Evolutionary conservation across 2,797 vertebrate genomes (phyloP).

Genomic region (Gila robusta): DNA sequence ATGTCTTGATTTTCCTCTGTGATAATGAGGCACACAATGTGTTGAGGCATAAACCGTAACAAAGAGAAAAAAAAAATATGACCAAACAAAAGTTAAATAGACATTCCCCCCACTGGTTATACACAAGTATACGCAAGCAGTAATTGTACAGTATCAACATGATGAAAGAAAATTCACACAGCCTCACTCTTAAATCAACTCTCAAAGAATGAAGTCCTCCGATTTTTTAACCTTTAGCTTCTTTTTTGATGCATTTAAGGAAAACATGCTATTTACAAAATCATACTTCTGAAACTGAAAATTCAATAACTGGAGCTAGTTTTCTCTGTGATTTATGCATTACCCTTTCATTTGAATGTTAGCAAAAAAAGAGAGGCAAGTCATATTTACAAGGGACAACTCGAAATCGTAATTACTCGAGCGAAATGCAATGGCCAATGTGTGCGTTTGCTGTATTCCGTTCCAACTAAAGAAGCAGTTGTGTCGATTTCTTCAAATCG

Average conservation of each 20-base stretch:
- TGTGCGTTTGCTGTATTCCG: slow-evolving; percentile 10
- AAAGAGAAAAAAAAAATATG: slow-evolving; percentile 37
- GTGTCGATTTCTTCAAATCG: slow-evolving; percentile 16
- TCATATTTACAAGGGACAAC: slow-evolving; percentile 61
- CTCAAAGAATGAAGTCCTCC: slow-evolving; percentile 74
- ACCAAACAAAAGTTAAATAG: slow-evolving; percentile 38
- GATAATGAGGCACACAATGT: slow-evolving; percentile 51
- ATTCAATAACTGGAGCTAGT: slow-evolving; percentile 50
- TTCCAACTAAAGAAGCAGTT: slow-evolving; percentile 23
- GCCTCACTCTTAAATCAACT: slow-evolving; percentile 68
- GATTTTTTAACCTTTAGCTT: slow-evolving; percentile 78
- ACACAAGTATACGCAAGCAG: slow-evolving; percentile 25
- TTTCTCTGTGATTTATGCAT: slow-evolving; percentile 44
- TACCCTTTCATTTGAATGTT: slow-evolving; percentile 47
- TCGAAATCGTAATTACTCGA: slow-evolving; percentile 30
- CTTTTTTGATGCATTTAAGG: slow-evolving; percentile 65
- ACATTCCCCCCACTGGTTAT: slow-evolving; percentile 22
- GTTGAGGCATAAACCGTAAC: slow-evolving; percentile 46
- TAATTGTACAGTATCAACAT: slow-evolving; percentile 40
- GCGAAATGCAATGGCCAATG: not conserved
- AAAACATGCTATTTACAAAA: slow-evolving; percentile 67
- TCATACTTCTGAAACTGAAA: slow-evolving; percentile 54
- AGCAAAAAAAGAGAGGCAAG: slow-evolving; percentile 49
- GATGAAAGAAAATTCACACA: slow-evolving; percentile 26
- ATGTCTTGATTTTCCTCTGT: slow-evolving; percentile 3